Evolutionary conservation across 2,113 vertebrate species (phyloP).

Genomic region (Romanogobio albipinnatus): DNA sequence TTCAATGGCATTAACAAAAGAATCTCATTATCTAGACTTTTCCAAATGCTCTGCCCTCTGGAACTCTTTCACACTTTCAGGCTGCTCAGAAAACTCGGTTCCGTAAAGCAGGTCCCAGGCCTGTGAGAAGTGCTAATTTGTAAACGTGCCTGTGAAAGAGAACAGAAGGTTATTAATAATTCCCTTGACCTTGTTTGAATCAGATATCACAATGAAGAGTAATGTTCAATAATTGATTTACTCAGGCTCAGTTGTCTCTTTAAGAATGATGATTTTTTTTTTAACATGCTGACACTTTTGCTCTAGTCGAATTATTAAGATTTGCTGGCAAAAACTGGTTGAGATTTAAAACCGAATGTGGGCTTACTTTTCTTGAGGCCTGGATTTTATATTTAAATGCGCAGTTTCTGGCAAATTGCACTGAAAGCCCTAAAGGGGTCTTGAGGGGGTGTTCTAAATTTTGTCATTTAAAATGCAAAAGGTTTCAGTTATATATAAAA

Average conservation of each 20-base stretch:
- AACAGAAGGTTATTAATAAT: conserved; percentile 64
- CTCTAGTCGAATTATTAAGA: neutral
- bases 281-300: neutral
- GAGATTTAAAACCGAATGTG: conserved; percentile 28
- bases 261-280: conserved; percentile 25
- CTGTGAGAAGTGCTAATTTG: conserved; percentile 75
- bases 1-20: conserved; percentile 60
- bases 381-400: conserved; percentile 20
- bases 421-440: neutral
- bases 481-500: conserved; percentile 23
- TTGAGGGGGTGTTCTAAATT: conserved; percentile 36
- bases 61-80: conserved; percentile 75
- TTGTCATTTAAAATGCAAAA: conserved; percentile 17
- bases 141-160: conserved; percentile 61
- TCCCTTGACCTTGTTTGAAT: conserved; percentile 54
- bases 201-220: conserved; percentile 42
- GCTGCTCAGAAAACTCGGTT: conserved; percentile 65
- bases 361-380: conserved; percentile 21
- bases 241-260: conserved; percentile 23
- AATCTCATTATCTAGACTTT: conserved; percentile 61
- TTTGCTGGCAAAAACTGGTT: conserved; percentile 9
- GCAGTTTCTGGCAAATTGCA: conserved; percentile 19
- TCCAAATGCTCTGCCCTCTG: conserved; percentile 70
- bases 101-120: conserved; percentile 66
- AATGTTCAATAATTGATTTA: conserved; percentile 52